Base-by-base conservation (phyloP, 2,113 vertebrate species). In the Australoheros scitulus region DNA sequence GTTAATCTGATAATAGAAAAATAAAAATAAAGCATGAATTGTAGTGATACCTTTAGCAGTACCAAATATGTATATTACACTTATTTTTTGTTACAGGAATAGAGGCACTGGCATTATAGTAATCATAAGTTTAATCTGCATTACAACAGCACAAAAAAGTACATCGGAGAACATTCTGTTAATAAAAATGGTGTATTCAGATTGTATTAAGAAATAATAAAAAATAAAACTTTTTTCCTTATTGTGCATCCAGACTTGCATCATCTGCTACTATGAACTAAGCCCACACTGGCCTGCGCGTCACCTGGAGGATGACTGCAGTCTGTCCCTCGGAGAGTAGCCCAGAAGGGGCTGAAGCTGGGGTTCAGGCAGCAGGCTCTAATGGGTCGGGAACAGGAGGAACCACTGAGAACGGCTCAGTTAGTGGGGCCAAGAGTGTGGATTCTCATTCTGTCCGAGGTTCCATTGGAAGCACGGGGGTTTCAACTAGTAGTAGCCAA, bases 231-330 rank as follows among this genome's bases (percentile, higher is more conserved):
- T 38, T 26, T 36, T 47, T 79, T 60, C 55, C 8, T 58, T 81
- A 38, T 65, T 68, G 14, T 76, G 8, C 15, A 36, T 52, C 43
- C 76, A 79, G 83, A 75, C 43, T 13, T 60, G 32, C 56, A 43
- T 55, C 76, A 47, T 17, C 64, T 29, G 11, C 74, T 87, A 87
- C 43, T 90, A 96, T 94, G 92, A 95, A 93, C 88, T 95, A 91
- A 95, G 82, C 76, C 92, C 75, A 93, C 75, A 81, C 47, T 17
- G 59, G 63, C 83, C 92, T 95, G 90, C 90, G 89, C 59, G 18
- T 88, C 83, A 90, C 83, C 61, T 77, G 91, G 95, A 97, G 94
- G 91, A 99, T 99, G 97, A 98, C 97, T 29, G 96, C 97, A 6
- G 96, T 97, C 86, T 96, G 91, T 77, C 92, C 92, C 56, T 93